phyloP scores from a whole-genome alignment of 2,113 vertebrate species.

The Acanthisitta chloris region DNA sequence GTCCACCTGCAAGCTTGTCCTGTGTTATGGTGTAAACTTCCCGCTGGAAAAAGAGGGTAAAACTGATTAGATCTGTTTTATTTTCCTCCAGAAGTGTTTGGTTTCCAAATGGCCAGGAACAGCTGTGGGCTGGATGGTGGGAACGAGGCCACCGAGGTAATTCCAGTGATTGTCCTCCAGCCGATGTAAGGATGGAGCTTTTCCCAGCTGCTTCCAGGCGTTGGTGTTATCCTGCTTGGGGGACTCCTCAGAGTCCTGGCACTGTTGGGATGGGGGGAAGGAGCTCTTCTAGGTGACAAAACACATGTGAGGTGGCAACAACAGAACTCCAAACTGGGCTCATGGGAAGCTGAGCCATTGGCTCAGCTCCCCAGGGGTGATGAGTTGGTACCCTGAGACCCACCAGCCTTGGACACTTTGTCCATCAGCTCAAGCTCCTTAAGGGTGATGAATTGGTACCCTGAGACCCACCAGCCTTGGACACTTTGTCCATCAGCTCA shows the following conservation, averaged over 20 bases:
- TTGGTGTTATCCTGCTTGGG: background rate
- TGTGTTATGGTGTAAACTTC: background rate
- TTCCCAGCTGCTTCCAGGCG: slow-evolving; percentile 27
- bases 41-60: slow-evolving; percentile 26
- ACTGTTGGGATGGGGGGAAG: background rate
- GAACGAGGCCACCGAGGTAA: slow-evolving; percentile 11
- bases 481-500: background rate
- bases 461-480: background rate
- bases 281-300: background rate
- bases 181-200: background rate
- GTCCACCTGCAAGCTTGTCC: slow-evolving; percentile 24
- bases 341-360: rapidly evolving
- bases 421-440: background rate
- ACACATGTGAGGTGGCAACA: background rate
- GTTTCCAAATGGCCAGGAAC: slow-evolving; percentile 33
- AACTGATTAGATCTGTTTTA: slow-evolving; percentile 11
- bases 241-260: background rate
- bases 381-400: background rate
- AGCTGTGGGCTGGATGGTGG: slow-evolving; percentile 53
- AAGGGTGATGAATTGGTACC: background rate
- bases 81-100: slow-evolving; percentile 25
- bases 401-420: background rate
- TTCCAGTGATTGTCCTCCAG: background rate
- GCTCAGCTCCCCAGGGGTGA: rapidly evolving
- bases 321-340: background rate